Conservation (phyloP, 2,113 vertebrate genomes). For the Ammospiza nelsoni region DNA sequence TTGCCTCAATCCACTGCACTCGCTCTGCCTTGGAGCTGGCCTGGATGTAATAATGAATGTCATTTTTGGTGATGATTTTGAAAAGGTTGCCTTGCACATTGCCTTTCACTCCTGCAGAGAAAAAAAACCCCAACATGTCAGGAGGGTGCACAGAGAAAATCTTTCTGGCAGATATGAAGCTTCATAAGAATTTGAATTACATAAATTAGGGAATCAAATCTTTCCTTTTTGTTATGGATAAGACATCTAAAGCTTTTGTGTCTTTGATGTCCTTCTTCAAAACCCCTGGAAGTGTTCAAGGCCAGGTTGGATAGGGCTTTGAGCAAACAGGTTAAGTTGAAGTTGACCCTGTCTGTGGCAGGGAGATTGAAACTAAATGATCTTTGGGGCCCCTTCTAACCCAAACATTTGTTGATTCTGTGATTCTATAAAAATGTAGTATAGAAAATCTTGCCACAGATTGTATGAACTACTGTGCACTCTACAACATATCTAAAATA, state of each 20-base stretch:
- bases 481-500: neutral
- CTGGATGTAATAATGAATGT: conserved; percentile 92
- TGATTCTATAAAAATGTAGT: neutral
- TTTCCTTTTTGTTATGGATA: neutral
- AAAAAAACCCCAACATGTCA: neutral
- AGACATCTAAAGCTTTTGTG: neutral
- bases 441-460: neutral
- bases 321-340: neutral
- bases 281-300: neutral
- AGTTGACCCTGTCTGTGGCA: neutral
- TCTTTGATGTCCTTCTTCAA: neutral
- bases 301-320: neutral
- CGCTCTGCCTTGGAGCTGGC: conserved; percentile 87
- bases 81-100: conserved; percentile 96
- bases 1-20: conserved; percentile 91
- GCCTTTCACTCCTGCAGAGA: conserved; percentile 88
- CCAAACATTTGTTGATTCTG: neutral
- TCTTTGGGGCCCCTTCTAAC: neutral
- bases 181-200: neutral
- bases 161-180: neutral
- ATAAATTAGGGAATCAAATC: neutral
- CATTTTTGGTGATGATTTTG: conserved; percentile 93
- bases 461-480: neutral
- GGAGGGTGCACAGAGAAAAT: neutral
- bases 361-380: neutral